A percentile compares a stretch with the other conserved stretches of the same genome.
phyloP scores from a whole-genome alignment of 2,113 vertebrate species.

The Amia ocellicauda region DNA sequence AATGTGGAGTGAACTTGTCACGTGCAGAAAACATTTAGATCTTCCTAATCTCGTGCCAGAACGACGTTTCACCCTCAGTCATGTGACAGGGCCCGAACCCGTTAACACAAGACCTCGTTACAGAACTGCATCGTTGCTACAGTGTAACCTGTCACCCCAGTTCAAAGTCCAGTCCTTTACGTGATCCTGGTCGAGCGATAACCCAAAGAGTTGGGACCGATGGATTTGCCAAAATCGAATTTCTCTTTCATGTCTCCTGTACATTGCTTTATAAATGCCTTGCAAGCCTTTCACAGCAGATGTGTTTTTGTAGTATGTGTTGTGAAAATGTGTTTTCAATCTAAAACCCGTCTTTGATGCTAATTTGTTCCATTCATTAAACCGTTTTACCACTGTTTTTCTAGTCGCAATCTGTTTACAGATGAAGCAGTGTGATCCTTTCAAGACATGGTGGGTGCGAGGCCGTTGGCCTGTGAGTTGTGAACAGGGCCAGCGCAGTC shows the following conservation, averaged over 20 bases:
- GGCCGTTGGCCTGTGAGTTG: background rate
- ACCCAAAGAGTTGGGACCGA: slow-evolving; percentile 13
- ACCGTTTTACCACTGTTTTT: slow-evolving; percentile 38
- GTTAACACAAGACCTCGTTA: too few relatives aligned
- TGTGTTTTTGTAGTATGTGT: slow-evolving; percentile 35
- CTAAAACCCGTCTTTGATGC: slow-evolving; percentile 42
- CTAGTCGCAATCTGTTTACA: slow-evolving; percentile 31
- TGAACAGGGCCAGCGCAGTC: slow-evolving; percentile 4
- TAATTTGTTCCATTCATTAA: slow-evolving; percentile 55
- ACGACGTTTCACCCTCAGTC: too few relatives aligned
- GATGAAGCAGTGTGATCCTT: slow-evolving; percentile 27
- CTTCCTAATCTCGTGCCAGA: too few relatives aligned
- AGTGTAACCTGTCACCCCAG: too few relatives aligned
- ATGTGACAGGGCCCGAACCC: too few relatives aligned
- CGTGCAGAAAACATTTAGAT: too few relatives aligned
- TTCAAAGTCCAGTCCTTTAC: too few relatives aligned
- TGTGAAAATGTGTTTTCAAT: slow-evolving; percentile 46
- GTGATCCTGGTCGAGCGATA: background rate
- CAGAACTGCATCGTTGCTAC: too few relatives aligned
- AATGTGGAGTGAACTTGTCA: too few relatives aligned
- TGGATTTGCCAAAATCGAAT: slow-evolving; percentile 23
- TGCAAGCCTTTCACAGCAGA: slow-evolving; percentile 16
- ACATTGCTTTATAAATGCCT: slow-evolving; percentile 29
- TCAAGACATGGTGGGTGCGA: slow-evolving; percentile 23
- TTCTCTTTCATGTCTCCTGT: slow-evolving; percentile 32